Evolutionary conservation across 2,888 invertebrate genomes (phyloP).

Genomic region (Serrognathus titanus): DNA sequence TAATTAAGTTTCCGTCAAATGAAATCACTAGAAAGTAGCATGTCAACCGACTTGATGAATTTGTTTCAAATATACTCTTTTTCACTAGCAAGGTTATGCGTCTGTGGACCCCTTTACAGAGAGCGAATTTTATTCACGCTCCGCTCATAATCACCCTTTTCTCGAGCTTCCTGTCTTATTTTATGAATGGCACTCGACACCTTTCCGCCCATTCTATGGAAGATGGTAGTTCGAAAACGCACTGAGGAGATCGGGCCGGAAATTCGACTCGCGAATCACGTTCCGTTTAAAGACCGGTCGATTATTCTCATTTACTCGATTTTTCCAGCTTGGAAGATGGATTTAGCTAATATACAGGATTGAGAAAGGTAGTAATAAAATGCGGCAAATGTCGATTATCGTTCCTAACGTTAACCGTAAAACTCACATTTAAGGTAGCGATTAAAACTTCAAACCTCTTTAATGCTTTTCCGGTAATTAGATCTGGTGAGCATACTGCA

Average conservation of each 20-base stretch:
- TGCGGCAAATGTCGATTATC: neutral
- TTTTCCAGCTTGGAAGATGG: too few species aligned
- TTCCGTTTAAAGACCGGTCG: too few species aligned
- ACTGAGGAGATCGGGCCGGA: neutral
- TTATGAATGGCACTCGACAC: neutral
- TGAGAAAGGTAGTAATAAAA: neutral
- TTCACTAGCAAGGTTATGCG: too few species aligned
- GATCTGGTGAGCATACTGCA: neutral
- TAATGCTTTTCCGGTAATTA: slow-evolving; percentile 25
- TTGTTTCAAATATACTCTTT: too few species aligned
- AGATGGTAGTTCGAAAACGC: neutral
- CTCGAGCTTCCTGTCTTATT: neutral
- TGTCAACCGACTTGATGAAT: too few species aligned
- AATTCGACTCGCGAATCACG: neutral
- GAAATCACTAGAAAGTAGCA: too few species aligned
- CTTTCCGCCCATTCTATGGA: neutral
- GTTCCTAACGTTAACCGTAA: neutral
- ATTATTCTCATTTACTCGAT: too few species aligned
- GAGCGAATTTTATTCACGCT: neutral
- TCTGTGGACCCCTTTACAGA: neutral
- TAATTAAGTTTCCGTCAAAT: too few species aligned
- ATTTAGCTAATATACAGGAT: neutral
- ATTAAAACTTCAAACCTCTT: slow-evolving; percentile 19
- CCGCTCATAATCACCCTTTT: slow-evolving; percentile 1
- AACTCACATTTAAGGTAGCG: slow-evolving; percentile 12